Evolutionary conservation across 2,888 invertebrate species (phyloP), one percentile per base, ranked within the genome.

Genomic region (Philhelius pedissequus): DNA sequence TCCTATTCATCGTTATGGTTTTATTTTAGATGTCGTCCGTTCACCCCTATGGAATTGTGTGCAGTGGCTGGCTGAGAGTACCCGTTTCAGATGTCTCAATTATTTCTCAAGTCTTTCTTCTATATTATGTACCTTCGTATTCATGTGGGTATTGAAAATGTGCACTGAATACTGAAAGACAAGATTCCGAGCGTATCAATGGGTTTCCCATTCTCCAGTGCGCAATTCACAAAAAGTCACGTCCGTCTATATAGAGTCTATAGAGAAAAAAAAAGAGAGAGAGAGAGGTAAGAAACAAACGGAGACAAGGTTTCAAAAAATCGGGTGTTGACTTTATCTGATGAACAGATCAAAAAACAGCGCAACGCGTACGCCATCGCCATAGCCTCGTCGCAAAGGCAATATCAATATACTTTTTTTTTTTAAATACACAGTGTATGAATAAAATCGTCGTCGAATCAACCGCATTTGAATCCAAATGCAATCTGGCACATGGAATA

Each of bases 131-230:
- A n/a, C n/a, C n/a, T n/a, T n/a, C n/a, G n/a, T n/a, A 58, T 58
- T 58, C 74, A 68, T 66, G 77, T 71, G 76, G 70, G 70, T 48
- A 77, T 82, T 71, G 15, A 66, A 71, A 52, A 68, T 82, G 82
- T 73, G 82, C 77, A 71, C 82, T 82, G 82, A 73, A 82, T 82
- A 77, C 60, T 71, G 71, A 76, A 68, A 82, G 77, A 68, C 58
- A 40, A 73, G 70, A 52, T 30, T 70, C 64, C 70, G 35, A 71
- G 50, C 32, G 58, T 43, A 70, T 77, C 77, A 60, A 68, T 73
- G 71, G 71, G 32, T 54, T 68, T 54, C 27, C 35, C 48, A 56
- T 43, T 60, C 68, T 60, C 66, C 35, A 60, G 18, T 73, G 71
- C 73, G 54, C 82, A 82, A 68, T 82, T 68, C 52, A 71, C 71